Conservation (phyloP, 2,113 vertebrate genomes). For the Pygoscelis adeliae region DNA sequence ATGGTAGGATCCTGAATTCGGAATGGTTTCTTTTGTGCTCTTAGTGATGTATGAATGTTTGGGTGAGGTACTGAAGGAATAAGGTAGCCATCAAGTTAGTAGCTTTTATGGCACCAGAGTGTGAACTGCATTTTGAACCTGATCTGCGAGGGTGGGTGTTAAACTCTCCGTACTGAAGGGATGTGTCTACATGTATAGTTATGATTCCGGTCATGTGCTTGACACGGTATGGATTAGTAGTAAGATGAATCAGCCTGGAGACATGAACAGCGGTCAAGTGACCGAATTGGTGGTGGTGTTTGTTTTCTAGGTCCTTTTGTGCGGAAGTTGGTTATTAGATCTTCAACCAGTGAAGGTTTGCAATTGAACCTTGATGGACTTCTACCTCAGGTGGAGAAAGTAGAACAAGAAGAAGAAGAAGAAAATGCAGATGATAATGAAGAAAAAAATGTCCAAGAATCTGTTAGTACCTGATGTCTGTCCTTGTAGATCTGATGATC, state of each 20-base stretch:
- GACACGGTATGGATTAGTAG: too few relatives aligned
- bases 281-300: not conserved
- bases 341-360: slow-evolving; percentile 86
- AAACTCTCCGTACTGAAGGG: not conserved
- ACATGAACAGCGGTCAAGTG: not conserved
- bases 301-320: slow-evolving; percentile 83
- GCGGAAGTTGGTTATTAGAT: slow-evolving; percentile 76
- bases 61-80: not conserved
- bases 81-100: not conserved
- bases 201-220: not conserved
- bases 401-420: not conserved
- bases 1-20: not conserved
- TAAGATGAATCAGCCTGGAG: not conserved
- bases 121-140: not conserved
- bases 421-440: not conserved
- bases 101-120: not conserved
- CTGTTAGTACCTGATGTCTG: not conserved
- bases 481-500: not conserved
- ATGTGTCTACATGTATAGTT: not conserved
- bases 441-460: not conserved
- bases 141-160: not conserved
- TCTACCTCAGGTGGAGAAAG: slow-evolving; percentile 62
- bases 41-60: not conserved
- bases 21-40: not conserved
- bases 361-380: slow-evolving; percentile 75